Base-by-base conservation (phyloP, 2,113 vertebrate species). In the Eudorcas thomsonii region DNA sequence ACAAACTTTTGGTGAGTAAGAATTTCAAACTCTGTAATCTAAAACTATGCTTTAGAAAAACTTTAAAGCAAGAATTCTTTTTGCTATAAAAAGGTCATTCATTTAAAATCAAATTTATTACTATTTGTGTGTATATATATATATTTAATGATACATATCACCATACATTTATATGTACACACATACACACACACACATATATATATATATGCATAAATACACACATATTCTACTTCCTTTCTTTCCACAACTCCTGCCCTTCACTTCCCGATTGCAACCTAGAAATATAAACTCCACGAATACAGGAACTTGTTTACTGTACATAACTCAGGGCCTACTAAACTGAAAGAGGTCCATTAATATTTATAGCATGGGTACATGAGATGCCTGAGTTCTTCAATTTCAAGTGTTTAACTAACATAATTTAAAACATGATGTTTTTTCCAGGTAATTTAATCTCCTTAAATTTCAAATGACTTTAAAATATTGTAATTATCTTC, bases 391-490 rank as follows among this genome's bases (percentile, higher is more conserved):
- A 81, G 33, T 86, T 90, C 71, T 89, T 45, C 26, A 30, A 28
- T 17, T 88, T 89, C 67, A 64, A 80, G 19, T 88, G 84, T 71
- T 89, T 80, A 80, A 88, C 77, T 45, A 64, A 74, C 48, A 13
- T 60, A 26, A 85, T 52, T 67, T 84, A 84, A 85, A 88, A 85
- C 45, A 33, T 36, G 48, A 50, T 77, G 71, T 96, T 77, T 43
- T 85, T 88, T 77, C 43, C 80, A 80, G 57, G 78, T 84, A 45
- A 81, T 80, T 89, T 67, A 85, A 52, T 81, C 16, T n/a, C 10
- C 14, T 94, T 30, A 80, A 43, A 13, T 96, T 89, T 89, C 52
- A 85, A 88, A 52, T 78, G 15, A 88, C 17, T 94, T 94, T 12
- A 21, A 84, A 88, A 50, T 59, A 84, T 52, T 52, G 8, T 17